A percentile compares a stretch with the other conserved stretches of the same genome.
These are phyloP conservation scores for Nemotelus pantherinus DNA, from an alignment of 2,888 invertebrate species.

Conservation along the genomic window DNA sequence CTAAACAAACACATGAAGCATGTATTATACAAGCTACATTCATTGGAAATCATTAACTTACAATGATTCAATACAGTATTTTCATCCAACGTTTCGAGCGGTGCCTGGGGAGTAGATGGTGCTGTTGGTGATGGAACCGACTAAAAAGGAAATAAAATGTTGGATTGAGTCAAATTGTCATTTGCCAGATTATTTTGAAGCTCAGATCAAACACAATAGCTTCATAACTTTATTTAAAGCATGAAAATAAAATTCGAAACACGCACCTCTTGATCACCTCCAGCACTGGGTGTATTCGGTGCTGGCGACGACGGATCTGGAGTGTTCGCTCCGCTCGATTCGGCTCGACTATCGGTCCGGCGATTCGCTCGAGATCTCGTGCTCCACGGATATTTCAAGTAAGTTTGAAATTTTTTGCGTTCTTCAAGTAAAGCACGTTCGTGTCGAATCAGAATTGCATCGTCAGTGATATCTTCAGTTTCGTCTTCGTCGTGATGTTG, in stretches of 20 bases:
- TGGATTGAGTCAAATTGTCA: no score
- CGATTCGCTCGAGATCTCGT: constrained; percentile 70
- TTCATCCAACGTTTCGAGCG: constrained; percentile 57
- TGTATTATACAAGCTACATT: no score
- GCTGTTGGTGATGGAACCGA: constrained; percentile 63
- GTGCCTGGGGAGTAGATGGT: constrained; percentile 57
- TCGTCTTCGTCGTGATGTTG: constrained; percentile 54
- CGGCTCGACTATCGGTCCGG: constrained; percentile 74
- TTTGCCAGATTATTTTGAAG: no score
- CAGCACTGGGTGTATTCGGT: constrained; percentile 58
- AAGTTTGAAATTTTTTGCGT: constrained; percentile 71
- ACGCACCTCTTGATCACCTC: constrained; percentile 61
- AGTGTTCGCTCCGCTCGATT: constrained; percentile 78
- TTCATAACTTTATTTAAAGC: not conserved
- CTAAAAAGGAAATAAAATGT: constrained; percentile 50
- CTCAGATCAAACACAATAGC: no score
- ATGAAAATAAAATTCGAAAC: constrained; percentile 26
- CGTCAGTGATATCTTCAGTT: constrained; percentile 84
- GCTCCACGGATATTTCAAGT: constrained; percentile 64
- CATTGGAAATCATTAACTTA: constrained; percentile 22
- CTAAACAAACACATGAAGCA: constrained; percentile 39
- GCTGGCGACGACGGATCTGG: constrained; percentile 75
- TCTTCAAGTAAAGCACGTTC: constrained; percentile 74
- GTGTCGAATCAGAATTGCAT: constrained; percentile 77
- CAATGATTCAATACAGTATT: constrained; percentile 42